Conservation (phyloP, 1,140 invertebrate genomes). For the Leptinotarsa lineolata region DNA sequence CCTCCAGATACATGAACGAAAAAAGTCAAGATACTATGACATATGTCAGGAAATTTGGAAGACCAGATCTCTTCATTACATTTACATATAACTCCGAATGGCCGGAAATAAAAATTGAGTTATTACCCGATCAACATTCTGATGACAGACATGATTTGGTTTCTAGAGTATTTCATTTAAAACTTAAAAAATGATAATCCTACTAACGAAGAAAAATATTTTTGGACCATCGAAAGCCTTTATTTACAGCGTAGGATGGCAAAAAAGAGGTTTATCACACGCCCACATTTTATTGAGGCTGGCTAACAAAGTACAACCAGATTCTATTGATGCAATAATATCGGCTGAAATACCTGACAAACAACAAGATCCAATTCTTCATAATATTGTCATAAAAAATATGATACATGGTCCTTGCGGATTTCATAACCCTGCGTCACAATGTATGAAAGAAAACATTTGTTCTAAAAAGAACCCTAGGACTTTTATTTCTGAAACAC, state of each 20-base stretch:
- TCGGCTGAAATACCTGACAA: conserved; percentile 62
- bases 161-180: no score
- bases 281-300: conserved; percentile 59
- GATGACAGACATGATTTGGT: no score
- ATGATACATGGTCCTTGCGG: conserved; percentile 65
- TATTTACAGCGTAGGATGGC: conserved; percentile 61
- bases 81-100: no score
- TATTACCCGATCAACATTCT: no score
- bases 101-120: no score
- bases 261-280: conserved; percentile 57
- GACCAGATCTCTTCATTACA: no score
- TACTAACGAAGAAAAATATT: conserved; percentile 46
- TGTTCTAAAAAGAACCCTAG: conserved; percentile 57
- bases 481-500: conserved; percentile 50
- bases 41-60: no score
- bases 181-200: no score
- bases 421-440: conserved; percentile 54
- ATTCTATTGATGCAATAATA: conserved; percentile 59
- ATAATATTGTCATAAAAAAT: conserved; percentile 54
- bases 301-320: conserved; percentile 50
- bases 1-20: no score
- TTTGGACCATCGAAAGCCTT: conserved; percentile 50
- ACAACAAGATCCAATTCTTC: conserved; percentile 53
- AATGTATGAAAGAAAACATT: conserved; percentile 58
- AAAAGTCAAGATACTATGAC: no score